Evolutionary conservation across 2,113 vertebrate species (phyloP).

Genomic region (Zapornia atra): DNA sequence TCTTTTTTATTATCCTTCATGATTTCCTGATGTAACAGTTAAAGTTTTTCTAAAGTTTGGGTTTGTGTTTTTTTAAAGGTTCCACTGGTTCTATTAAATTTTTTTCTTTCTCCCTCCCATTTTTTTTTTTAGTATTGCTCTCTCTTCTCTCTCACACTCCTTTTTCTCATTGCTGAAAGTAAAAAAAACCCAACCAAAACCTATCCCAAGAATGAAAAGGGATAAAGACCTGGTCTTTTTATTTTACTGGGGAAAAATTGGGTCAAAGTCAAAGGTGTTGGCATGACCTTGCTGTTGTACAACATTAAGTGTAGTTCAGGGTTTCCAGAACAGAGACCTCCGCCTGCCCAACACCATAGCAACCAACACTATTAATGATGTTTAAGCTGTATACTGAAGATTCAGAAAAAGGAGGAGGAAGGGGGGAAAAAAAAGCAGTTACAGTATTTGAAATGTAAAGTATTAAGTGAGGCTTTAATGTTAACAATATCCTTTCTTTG

Average conservation of each 20-base stretch:
- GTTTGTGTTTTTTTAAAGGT: not conserved
- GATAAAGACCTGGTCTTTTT: not conserved
- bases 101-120: not conserved
- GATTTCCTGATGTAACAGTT: slow-evolving; percentile 1
- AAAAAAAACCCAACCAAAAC: not conserved
- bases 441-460: slow-evolving; percentile 59
- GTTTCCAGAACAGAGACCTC: slow-evolving; percentile 21
- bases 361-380: slow-evolving; percentile 46
- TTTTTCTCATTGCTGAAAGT: not conserved
- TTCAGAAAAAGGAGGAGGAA: not conserved
- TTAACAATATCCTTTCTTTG: slow-evolving; percentile 50
- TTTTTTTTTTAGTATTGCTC: not conserved
- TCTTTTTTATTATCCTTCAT: not conserved
- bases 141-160: not conserved
- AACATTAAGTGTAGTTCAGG: slow-evolving; percentile 31
- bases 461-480: slow-evolving; percentile 61
- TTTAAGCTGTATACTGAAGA: slow-evolving; percentile 39
- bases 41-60: not conserved
- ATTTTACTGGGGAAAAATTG: slow-evolving; percentile 15
- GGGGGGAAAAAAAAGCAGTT: not conserved
- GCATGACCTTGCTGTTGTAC: slow-evolving; percentile 26
- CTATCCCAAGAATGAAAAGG: not conserved
- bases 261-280: slow-evolving; percentile 45
- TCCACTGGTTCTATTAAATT: not conserved
- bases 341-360: slow-evolving; percentile 44